A percentile compares a stretch with the other conserved stretches of the same genome.
Evolutionary conservation across 2,888 invertebrate genomes (phyloP).

Genomic region (Hydriomena furcata): DNA sequence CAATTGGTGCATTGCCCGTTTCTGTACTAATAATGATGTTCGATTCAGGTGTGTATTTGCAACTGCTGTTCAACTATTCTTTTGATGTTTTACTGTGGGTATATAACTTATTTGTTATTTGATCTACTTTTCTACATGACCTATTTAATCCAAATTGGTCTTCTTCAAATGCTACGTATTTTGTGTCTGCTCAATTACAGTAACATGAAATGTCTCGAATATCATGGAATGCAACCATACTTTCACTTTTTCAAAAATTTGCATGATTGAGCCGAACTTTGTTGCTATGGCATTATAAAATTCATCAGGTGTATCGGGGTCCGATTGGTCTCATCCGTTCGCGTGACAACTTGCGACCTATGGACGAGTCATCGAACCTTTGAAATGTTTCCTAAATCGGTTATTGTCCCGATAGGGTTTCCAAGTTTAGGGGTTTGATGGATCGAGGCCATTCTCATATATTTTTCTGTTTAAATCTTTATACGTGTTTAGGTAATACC

Average conservation of each 20-base stretch:
- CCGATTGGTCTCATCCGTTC: constrained; percentile 50
- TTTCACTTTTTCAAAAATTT: constrained; percentile 30
- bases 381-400: constrained; percentile 75
- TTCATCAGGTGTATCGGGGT: constrained; percentile 42
- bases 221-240: constrained; percentile 8
- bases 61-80: constrained; percentile 13
- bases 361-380: constrained; percentile 73
- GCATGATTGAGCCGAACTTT: constrained; percentile 23
- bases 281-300: constrained; percentile 31
- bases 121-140: constrained; percentile 3
- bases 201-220: constrained; percentile 15
- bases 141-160: constrained; percentile 4
- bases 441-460: neutral
- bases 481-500: too few relatives aligned
- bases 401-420: constrained; percentile 62
- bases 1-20: constrained; percentile 54
- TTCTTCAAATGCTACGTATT: neutral
- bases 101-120: constrained; percentile 3
- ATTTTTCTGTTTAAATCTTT: too few relatives aligned
- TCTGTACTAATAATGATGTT: constrained; percentile 41
- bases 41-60: constrained; percentile 27
- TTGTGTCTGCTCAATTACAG: neutral
- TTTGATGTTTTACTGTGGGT: constrained; percentile 11
- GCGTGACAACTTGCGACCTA: constrained; percentile 63
- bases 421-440: constrained; percentile 36